Evolutionary conservation across 1,140 invertebrate species (phyloP).

Genomic region (Ceratosolen fusciceps): DNA sequence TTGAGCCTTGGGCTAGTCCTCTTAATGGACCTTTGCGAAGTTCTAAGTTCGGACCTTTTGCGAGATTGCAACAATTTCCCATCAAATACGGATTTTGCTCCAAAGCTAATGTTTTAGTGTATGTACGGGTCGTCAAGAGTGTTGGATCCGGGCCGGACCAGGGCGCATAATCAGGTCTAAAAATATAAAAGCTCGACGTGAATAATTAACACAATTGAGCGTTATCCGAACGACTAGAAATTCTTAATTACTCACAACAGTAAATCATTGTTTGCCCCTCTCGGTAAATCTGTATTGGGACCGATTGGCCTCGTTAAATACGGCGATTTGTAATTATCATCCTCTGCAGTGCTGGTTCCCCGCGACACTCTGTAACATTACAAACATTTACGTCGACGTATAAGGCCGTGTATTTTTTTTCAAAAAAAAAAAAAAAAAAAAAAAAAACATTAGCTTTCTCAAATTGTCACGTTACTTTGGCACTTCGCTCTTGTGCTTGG

Average conservation of each 20-base stretch:
- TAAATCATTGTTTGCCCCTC: conserved; percentile 78
- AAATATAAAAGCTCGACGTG: conserved; percentile 46
- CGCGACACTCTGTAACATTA: conserved; percentile 64
- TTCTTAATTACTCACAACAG: conserved; percentile 75
- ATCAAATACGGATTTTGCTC: conserved; percentile 73
- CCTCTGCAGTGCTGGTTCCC: conserved; percentile 69
- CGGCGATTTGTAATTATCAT: conserved; percentile 71
- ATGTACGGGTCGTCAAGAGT: conserved; percentile 64
- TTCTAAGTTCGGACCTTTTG: conserved; percentile 75
- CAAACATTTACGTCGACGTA: neutral
- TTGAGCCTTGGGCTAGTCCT: conserved; percentile 78
- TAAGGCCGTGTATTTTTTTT: too few relatives aligned
- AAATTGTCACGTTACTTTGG: conserved; percentile 68
- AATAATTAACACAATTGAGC: conserved; percentile 25
- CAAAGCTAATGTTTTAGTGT: conserved; percentile 66
- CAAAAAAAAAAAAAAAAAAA: too few relatives aligned
- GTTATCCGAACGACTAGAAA: too few relatives aligned
- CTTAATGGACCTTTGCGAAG: conserved; percentile 76
- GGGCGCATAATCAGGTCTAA: conserved; percentile 79
- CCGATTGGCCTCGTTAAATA: conserved; percentile 74
- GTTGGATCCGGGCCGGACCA: conserved; percentile 79
- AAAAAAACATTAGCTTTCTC: neutral
- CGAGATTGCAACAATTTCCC: conserved; percentile 66
- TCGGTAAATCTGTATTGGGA: conserved; percentile 74
- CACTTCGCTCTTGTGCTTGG: conserved; percentile 71